These are phyloP conservation scores for Brachionus plicatilis DNA, from an alignment of 1,140 invertebrate genomes.

Conservation along the genomic window DNA sequence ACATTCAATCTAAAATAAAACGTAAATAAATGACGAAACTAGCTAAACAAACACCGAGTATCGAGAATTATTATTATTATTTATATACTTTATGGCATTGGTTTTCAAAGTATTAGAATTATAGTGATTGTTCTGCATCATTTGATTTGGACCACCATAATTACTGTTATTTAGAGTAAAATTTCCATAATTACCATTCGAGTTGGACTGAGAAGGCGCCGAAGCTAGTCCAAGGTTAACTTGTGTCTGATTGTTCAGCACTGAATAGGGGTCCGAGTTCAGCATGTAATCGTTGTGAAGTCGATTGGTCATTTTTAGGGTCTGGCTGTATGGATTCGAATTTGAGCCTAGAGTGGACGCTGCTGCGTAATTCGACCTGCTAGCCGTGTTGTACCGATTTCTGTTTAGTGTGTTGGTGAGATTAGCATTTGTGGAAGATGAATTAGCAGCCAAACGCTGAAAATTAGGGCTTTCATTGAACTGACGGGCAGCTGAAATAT, in stretches of 20 bases:
- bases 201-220: neutral
- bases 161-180: slow-evolving; percentile 16
- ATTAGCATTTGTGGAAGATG: slow-evolving; percentile 7
- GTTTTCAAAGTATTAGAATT: slow-evolving; percentile 31
- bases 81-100: slow-evolving; percentile 30
- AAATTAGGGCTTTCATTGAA: slow-evolving; percentile 40
- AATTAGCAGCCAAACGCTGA: slow-evolving; percentile 17
- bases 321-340: slow-evolving; percentile 7
- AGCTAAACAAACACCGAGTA: slow-evolving; percentile 22
- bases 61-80: neutral
- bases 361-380: neutral
- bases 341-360: neutral
- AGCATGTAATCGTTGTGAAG: slow-evolving; percentile 37
- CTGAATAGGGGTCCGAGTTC: slow-evolving; percentile 3
- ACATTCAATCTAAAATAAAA: neutral
- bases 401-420: neutral
- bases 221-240: neutral
- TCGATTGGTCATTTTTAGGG: slow-evolving; percentile 23
- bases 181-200: slow-evolving; percentile 35
- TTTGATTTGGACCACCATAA: neutral
- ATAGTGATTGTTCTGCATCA: neutral
- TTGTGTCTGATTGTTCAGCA: neutral
- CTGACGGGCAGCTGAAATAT: slow-evolving; percentile 35
- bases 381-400: slow-evolving; percentile 3
- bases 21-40: neutral